phyloP scores from a whole-genome alignment of 2,797 vertebrate species.

The Sebastes hubbsi region DNA sequence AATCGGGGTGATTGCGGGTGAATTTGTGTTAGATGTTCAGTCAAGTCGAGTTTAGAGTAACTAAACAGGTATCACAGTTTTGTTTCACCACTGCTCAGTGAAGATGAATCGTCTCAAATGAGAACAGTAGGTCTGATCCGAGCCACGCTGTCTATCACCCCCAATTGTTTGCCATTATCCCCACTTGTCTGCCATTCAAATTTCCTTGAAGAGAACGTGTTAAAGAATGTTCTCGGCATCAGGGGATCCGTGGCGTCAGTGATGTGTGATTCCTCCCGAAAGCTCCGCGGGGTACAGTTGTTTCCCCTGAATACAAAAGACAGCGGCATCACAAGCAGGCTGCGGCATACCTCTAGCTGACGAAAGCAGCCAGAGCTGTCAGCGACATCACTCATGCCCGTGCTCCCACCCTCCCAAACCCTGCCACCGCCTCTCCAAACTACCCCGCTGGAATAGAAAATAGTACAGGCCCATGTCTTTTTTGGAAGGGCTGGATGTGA shows the following conservation, averaged over 20 bases:
- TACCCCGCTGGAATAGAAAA: slow-evolving; percentile 80
- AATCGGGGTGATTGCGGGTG: neutral
- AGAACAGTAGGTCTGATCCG: slow-evolving; percentile 52
- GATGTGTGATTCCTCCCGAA: slow-evolving; percentile 74
- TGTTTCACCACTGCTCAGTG: slow-evolving; percentile 23
- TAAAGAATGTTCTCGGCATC: slow-evolving; percentile 60
- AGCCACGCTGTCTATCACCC: slow-evolving; percentile 51
- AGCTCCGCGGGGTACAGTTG: slow-evolving; percentile 74
- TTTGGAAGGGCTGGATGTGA: slow-evolving; percentile 72
- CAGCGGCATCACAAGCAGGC: slow-evolving; percentile 76
- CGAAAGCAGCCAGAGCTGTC: slow-evolving; percentile 79
- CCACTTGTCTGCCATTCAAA: slow-evolving; percentile 73
- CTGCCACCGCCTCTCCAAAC: slow-evolving; percentile 59
- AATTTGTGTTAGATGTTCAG: slow-evolving; percentile 25
- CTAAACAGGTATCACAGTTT: slow-evolving; percentile 26
- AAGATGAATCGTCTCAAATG: slow-evolving; percentile 57
- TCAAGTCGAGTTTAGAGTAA: neutral
- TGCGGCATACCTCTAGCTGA: slow-evolving; percentile 76
- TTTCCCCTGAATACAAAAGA: slow-evolving; percentile 83
- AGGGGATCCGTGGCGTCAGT: slow-evolving; percentile 65
- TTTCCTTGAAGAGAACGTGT: slow-evolving; percentile 67
- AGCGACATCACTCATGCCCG: slow-evolving; percentile 81
- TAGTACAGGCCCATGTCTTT: slow-evolving; percentile 57
- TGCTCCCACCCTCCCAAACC: slow-evolving; percentile 60
- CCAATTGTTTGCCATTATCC: slow-evolving; percentile 72